phyloP scores from a whole-genome alignment of 1,140 invertebrate genomes.

The Radopholus similis region DNA sequence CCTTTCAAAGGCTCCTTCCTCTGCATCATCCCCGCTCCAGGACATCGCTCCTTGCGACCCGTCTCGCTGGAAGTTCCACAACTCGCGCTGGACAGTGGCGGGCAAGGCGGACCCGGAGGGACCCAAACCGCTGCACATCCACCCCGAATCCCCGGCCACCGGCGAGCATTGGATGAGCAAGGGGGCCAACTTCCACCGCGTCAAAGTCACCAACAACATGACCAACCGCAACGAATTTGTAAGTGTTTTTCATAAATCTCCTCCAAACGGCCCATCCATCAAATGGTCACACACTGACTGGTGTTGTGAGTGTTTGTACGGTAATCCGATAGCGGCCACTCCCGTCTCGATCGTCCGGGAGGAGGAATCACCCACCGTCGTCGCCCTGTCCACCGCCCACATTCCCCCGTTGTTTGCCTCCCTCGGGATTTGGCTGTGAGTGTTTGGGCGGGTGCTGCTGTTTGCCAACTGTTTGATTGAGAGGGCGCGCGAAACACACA shows the following conservation, averaged over 20 bases:
- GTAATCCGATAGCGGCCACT: not conserved
- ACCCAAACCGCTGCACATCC: slow-evolving; percentile 81
- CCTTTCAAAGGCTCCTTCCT: slow-evolving; percentile 60
- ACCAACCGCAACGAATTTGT: slow-evolving; percentile 97
- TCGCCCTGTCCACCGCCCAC: too few species aligned
- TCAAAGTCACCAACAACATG: slow-evolving; percentile 97
- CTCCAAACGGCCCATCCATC: too few species aligned
- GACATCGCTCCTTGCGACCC: slow-evolving; percentile 77
- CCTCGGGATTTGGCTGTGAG: not conserved
- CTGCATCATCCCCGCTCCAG: not conserved
- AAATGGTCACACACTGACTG: too few species aligned
- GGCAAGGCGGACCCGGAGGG: slow-evolving; percentile 76
- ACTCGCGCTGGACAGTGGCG: slow-evolving; percentile 65
- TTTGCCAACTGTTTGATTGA: slow-evolving; percentile 9
- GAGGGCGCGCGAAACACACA: not conserved
- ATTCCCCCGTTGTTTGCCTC: too few species aligned
- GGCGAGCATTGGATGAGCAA: slow-evolving; percentile 98
- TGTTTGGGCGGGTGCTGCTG: not conserved
- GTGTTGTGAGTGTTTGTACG: slow-evolving; percentile 7
- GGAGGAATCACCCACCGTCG: too few species aligned
- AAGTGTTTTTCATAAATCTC: too few species aligned
- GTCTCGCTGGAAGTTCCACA: slow-evolving; percentile 95
- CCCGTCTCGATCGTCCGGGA: not conserved
- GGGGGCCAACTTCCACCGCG: slow-evolving; percentile 91
- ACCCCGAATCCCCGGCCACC: slow-evolving; percentile 91